Evolutionary conservation across 2,113 vertebrate species (phyloP), one percentile per base, ranked within the genome.

Genomic region (Daubentonia madagascariensis): DNA sequence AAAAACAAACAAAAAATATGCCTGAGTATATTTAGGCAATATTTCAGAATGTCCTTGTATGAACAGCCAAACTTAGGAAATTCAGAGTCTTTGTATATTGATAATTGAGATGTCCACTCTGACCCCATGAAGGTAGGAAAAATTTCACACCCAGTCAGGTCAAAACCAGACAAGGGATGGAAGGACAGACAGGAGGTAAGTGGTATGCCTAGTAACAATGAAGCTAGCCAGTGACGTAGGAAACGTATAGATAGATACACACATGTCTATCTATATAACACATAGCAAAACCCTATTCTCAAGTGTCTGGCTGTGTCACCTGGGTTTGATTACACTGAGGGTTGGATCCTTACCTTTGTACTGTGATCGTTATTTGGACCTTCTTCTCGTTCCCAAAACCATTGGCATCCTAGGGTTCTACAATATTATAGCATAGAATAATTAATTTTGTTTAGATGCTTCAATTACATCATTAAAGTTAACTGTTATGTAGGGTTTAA

Each of bases 101-200:
- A 48, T 92, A 67, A 35, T 92, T 89, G 72, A 68, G 48, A 18
- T 89, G 72, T 85, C 43, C 3, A 3, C 65, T 92, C 40, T 92
- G 84, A 54, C 57, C 91, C 87, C 23, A 9, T 50, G 72, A 94
- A 89, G 54, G 57, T 75, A 4, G 80, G 72, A 90, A 81, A 70
- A 78, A 11, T 48, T 59, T 85, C 85, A 79, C 35, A 85, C 30
- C 43, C 50, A 92, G 30, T 68, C 63, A 85, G 72, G 63, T 67
- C 81, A 80, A 76, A 83, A 61, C 75, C 20, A 85, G 91, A 35
- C 45, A 61, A 73, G 50, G 8, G 40, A n/a, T 16, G 43, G 61
- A 89, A 78, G 63, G 57, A 70, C 48, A 85, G 84, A 11, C 8
- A 50, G 72, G 63, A 95, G 70, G 65, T 63, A 30, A 0, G 65